Conservation (phyloP, 2,888 invertebrate genomes). For the Hypomecis atomaria region DNA sequence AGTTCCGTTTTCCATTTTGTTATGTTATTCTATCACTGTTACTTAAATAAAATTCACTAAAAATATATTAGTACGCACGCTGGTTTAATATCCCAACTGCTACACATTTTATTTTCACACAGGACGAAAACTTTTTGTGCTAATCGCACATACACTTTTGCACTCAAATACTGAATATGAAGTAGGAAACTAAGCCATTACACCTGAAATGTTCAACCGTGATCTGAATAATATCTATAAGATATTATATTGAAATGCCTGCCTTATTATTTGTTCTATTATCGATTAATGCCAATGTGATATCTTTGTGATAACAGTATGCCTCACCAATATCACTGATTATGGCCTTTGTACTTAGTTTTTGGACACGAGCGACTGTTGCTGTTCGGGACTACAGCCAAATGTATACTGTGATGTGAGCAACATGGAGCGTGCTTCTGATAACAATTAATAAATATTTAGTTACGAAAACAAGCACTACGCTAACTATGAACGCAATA, state of each 20-base stretch:
- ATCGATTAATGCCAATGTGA: slow-evolving; percentile 27
- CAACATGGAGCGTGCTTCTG: background rate
- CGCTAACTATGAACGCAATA: background rate
- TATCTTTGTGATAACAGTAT: slow-evolving; percentile 15
- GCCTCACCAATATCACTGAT: slow-evolving; percentile 11
- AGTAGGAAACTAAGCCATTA: slow-evolving; percentile 30
- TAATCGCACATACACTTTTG: slow-evolving; percentile 8
- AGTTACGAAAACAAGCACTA: slow-evolving; percentile 5
- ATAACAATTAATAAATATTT: slow-evolving; percentile 7
- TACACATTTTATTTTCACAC: slow-evolving; percentile 13
- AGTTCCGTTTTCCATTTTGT: slow-evolving; percentile 45
- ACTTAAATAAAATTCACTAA: slow-evolving; percentile 3
- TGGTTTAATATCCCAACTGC: background rate
- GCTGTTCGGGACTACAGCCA: background rate
- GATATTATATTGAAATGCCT: slow-evolving; percentile 36
- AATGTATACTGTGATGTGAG: slow-evolving; percentile 4
- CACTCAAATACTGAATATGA: slow-evolving; percentile 33
- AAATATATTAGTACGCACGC: background rate
- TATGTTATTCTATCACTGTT: slow-evolving; percentile 21
- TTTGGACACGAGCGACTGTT: background rate
- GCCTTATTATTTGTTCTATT: slow-evolving; percentile 30
- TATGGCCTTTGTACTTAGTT: background rate
- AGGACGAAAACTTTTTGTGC: background rate
- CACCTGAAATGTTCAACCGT: slow-evolving; percentile 31
- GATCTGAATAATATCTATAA: slow-evolving; percentile 21